Base-by-base conservation (phyloP, 2,797 vertebrate species). In the Merluccius polli region DNA sequence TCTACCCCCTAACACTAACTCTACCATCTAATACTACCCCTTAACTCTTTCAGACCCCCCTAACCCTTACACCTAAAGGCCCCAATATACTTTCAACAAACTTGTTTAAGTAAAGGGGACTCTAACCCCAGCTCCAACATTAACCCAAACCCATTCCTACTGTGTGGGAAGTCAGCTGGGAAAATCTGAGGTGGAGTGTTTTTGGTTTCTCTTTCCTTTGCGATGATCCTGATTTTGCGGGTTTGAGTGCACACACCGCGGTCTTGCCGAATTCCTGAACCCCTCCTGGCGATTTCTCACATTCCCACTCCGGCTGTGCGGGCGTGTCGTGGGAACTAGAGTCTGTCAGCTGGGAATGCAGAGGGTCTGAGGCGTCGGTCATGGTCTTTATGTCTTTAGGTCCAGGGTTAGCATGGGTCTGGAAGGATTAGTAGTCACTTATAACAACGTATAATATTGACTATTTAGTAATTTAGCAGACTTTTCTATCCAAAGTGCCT, bases 331-430 rank as follows among this genome's bases (percentile, higher is more conserved):
- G 86, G 88, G 87, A 90, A 90, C 59, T 27, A 75, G 36, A 73
- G 76, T 11, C 79, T 74, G 83, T 91, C 89, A 91, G 90, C 88
- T 90, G 90, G 89, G 85, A 80, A 63, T 78, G 79, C 77, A 73
- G 72, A 84, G 87, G 82, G 88, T 81, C 81, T 83, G 65, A 81
- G 70, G 59, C 59, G 69, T 82, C 78, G 79, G 79, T 85, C 74
- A 70, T 70, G 77, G 82, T 79, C 36, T 48, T 78, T 70, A 44
- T 76, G 82, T 79, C 33, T 67, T 77, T 69, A 38, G 31, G 70
- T 74, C 75, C 75, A 10, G 75, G 21, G 76, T 88, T 86, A 88
- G 87, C 88, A n/a, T 89, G 85, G 85, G 84, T 84, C 82, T 13
- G 44, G 78, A 73, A 79, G 84, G 80, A 86, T 48, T 77, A n/a